Conservation (phyloP, 2,888 invertebrate genomes). For the Noctua janthe region DNA sequence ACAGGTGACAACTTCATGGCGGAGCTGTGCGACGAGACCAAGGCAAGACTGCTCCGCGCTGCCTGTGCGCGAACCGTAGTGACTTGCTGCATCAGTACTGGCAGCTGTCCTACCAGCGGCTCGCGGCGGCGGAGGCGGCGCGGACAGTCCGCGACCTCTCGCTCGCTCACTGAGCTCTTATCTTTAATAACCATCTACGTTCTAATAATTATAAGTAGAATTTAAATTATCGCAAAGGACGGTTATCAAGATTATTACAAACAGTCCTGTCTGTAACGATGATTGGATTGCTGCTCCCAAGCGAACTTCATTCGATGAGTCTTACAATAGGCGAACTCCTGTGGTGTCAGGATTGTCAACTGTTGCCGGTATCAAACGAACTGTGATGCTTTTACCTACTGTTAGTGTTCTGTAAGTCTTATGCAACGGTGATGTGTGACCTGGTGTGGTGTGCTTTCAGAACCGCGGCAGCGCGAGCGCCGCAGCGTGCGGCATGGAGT, state of each 20-base stretch:
- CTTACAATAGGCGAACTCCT: not conserved
- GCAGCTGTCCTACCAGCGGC: not conserved
- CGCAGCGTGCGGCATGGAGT: slow-evolving; percentile 75
- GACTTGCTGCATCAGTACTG: not conserved
- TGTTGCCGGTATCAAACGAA: not conserved
- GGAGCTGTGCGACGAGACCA: slow-evolving; percentile 12
- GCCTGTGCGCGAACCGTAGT: not conserved
- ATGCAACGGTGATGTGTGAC: not conserved
- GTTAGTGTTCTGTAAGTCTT: not conserved
- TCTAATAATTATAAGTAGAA: not conserved
- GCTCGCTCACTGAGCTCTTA: not conserved
- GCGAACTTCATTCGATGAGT: not conserved
- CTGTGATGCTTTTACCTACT: not conserved
- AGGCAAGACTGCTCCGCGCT: slow-evolving; percentile 10
- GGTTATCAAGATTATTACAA: not conserved
- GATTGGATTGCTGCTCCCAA: not conserved
- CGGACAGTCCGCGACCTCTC: not conserved
- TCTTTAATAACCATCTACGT: not conserved
- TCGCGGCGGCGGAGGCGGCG: too few relatives aligned
- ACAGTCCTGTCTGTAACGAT: not conserved
- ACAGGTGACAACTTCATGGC: slow-evolving; percentile 8
- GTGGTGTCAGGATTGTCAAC: not conserved
- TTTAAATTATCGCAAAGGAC: not conserved
- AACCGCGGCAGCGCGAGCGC: slow-evolving; percentile 77
- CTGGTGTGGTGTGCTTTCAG: slow-evolving; percentile 72